Evolutionary conservation across 2,113 vertebrate species (phyloP).

Genomic region (Ictalurus furcatus): DNA sequence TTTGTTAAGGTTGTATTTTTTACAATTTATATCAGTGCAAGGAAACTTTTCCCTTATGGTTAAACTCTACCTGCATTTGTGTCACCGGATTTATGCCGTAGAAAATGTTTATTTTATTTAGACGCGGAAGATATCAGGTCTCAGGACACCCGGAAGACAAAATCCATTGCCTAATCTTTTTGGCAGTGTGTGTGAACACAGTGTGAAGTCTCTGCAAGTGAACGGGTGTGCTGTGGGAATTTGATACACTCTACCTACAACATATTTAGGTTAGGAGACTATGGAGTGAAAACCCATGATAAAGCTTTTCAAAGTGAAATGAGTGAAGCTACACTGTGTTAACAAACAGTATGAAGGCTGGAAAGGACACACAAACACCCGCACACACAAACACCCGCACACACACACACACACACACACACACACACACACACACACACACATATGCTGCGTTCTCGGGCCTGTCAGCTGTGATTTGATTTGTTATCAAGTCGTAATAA

Average conservation of each 20-base stretch:
- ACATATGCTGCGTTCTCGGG: neutral
- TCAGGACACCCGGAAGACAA: constrained; percentile 15
- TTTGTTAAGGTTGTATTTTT: neutral
- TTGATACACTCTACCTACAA: constrained; percentile 24
- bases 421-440: neutral
- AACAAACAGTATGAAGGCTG: constrained; percentile 6
- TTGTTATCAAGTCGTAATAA: no score
- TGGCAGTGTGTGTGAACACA: constrained; percentile 16
- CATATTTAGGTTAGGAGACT: neutral
- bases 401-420: neutral
- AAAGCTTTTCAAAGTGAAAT: constrained; percentile 15
- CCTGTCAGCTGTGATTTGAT: neutral
- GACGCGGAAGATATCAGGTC: constrained; percentile 42
- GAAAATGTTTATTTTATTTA: constrained; percentile 10
- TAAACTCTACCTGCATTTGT: neutral
- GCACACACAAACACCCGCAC: neutral
- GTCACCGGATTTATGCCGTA: constrained; percentile 16
- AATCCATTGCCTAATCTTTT: constrained; percentile 42
- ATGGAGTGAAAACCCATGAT: neutral
- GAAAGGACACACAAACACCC: neutral
- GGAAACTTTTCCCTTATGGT: neutral
- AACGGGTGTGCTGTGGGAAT: constrained; percentile 32
- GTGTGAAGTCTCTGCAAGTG: constrained; percentile 17
- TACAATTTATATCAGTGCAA: neutral
- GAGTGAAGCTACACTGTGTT: neutral